A percentile compares a stretch with the other conserved stretches of the same genome.
Evolutionary conservation across 2,797 vertebrate genomes (phyloP).

Genomic region (Centropyge bicolor): DNA sequence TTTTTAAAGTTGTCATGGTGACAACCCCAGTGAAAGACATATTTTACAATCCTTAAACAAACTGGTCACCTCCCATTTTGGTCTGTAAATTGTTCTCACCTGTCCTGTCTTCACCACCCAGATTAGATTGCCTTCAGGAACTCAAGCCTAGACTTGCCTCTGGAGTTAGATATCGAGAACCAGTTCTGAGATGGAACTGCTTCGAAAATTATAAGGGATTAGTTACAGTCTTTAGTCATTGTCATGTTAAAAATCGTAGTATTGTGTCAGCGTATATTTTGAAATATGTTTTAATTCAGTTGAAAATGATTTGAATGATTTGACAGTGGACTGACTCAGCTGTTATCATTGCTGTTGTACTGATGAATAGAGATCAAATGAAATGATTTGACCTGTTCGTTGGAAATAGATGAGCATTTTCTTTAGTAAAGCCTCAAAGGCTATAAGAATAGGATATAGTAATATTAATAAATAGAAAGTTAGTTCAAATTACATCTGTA

Average conservation of each 20-base stretch:
- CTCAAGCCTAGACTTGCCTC: conserved; percentile 20
- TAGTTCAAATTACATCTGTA: neutral
- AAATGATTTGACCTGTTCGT: neutral
- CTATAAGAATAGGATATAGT: neutral
- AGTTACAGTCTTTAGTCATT: neutral
- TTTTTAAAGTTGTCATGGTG: conserved; percentile 21
- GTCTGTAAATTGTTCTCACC: conserved; percentile 22
- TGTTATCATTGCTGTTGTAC: neutral
- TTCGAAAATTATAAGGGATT: neutral
- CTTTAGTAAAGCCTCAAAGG: neutral
- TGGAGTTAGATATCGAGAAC: conserved; percentile 6
- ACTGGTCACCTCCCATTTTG: conserved; percentile 25
- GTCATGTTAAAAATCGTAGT: neutral
- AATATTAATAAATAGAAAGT: conserved; percentile 4
- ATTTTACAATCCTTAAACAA: conserved; percentile 19
- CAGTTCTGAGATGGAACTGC: neutral
- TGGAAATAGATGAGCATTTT: neutral
- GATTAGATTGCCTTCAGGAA: conserved; percentile 1
- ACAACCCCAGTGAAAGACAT: conserved; percentile 4
- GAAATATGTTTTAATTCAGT: neutral
- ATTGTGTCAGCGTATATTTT: neutral
- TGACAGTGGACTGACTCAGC: neutral
- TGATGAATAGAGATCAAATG: neutral
- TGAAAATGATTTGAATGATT: neutral
- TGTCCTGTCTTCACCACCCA: conserved; percentile 9